phyloP scores from a whole-genome alignment of 2,113 vertebrate genomes.

The Emydura subglobosa region DNA sequence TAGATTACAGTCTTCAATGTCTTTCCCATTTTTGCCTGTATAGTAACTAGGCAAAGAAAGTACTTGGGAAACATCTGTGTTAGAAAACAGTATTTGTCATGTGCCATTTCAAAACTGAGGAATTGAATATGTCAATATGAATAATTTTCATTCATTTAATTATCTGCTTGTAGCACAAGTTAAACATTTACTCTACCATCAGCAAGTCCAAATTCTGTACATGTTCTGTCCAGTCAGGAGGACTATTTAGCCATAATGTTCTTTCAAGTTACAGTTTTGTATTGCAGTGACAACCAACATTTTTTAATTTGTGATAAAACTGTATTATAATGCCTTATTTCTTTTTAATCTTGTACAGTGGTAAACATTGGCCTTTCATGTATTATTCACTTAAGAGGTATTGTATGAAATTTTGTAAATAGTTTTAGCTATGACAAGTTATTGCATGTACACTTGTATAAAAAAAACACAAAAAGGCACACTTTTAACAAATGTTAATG shows the following conservation, averaged over 20 bases:
- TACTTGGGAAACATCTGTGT: not conserved
- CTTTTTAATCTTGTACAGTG: constrained; percentile 90
- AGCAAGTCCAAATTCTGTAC: constrained; percentile 62
- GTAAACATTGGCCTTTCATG: constrained; percentile 89
- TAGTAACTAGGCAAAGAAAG: constrained; percentile 15
- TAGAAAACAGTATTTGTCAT: not conserved
- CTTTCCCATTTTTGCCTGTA: not conserved
- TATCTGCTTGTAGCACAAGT: constrained; percentile 45
- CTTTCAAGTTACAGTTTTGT: constrained; percentile 74
- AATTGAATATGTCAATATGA: not conserved
- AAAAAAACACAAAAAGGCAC: constrained; percentile 70
- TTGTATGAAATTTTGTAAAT: constrained; percentile 90
- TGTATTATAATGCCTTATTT: constrained; percentile 93
- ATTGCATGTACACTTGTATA: constrained; percentile 84
- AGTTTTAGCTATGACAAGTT: constrained; percentile 81
- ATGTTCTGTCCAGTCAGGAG: constrained; percentile 56
- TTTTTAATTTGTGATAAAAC: constrained; percentile 83
- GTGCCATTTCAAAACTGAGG: constrained; percentile 57
- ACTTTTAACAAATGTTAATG: constrained; percentile 79
- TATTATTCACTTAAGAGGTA: constrained; percentile 87
- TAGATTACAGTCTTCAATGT: not conserved
- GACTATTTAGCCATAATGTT: constrained; percentile 75
- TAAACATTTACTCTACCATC: constrained; percentile 54
- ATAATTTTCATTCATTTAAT: constrained; percentile 2
- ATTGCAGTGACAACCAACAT: constrained; percentile 70